Conservation (phyloP, 1,140 invertebrate genomes). For the Lasaia peninsularis region DNA sequence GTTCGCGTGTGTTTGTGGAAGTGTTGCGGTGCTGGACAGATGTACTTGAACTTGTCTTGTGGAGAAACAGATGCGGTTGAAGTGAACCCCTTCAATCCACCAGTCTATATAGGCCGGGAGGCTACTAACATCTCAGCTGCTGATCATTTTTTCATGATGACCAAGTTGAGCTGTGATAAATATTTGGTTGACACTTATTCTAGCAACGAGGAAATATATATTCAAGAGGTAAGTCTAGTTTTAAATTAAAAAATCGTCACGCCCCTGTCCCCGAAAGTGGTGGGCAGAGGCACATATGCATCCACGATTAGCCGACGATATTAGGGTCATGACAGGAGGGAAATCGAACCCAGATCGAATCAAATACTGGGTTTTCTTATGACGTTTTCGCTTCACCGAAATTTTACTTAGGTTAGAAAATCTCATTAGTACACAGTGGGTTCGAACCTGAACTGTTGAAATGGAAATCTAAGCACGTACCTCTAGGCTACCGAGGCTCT, state of each 20-base stretch:
- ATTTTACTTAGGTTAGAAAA: no score
- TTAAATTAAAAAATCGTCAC: neutral
- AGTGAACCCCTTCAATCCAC: constrained; percentile 51
- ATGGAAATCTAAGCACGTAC: no score
- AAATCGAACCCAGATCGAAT: no score
- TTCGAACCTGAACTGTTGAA: no score
- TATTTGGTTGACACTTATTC: constrained; percentile 46
- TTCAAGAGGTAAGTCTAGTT: constrained; percentile 49
- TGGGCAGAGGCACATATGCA: no score
- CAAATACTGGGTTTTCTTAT: no score
- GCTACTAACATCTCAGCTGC: constrained; percentile 32
- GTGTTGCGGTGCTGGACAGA: constrained; percentile 40
- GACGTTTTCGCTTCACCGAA: no score
- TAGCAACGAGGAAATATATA: constrained; percentile 41
- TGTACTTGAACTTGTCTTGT: constrained; percentile 38
- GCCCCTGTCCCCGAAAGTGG: no score
- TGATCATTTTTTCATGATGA: constrained; percentile 52
- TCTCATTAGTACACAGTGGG: no score
- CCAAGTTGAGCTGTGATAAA: constrained; percentile 37
- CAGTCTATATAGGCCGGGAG: constrained; percentile 41
- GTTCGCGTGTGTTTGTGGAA: constrained; percentile 52
- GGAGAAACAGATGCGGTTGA: constrained; percentile 25
- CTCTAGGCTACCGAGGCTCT: no score
- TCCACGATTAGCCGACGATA: no score
- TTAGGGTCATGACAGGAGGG: no score